Evolutionary conservation across 2,797 vertebrate genomes (phyloP), one percentile per base, ranked within the genome.

Genomic region (Hirundo rustica): DNA sequence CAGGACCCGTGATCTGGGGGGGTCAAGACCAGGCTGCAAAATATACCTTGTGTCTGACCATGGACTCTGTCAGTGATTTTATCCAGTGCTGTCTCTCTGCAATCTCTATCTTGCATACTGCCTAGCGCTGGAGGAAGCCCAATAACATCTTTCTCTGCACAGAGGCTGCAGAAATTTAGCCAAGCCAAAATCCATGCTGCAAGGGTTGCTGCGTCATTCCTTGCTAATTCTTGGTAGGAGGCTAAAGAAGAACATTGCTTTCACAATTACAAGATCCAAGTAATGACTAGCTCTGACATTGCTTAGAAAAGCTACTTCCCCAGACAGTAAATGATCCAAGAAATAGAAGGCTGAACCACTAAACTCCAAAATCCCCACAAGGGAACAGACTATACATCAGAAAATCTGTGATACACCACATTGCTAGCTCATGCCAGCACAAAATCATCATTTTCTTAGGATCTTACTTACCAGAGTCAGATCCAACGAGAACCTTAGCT

Each of bases 281-380:
- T 78, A 88, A 75, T 54, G 11, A 73, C 70, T 65, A 42, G 42
- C 20, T 61, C 70, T 88, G 71, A 10, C 42, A 51, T 6, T 29
- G 47, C 51, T 73, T 62, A 62, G 50, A 88, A 88, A 88, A 94
- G 13, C 50, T 86, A 11, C 36, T 88, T 94, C 54, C 47, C n/a
- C 60, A 78, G 53, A 54, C 13, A 71, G 32, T 72, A 86, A 62
- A 27, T 44, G 34, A 47, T 58, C 38, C 44, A 40, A 95, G 76
- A 93, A 86, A 88, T 20, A 84, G 57, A 61, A 84, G 19, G 21
- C 38, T 81, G 44, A 90, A 72, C 62, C 32, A 55, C 45, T 27
- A 71, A 73, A 38, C 15, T 47, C 38, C n/a, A 74, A 93, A 89
- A 78, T 51, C 66, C 60, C 62, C 36, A 55, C 19, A 65, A 75